phyloP scores from a whole-genome alignment of 1,140 invertebrate genomes.

The Bombus sylvicola region DNA sequence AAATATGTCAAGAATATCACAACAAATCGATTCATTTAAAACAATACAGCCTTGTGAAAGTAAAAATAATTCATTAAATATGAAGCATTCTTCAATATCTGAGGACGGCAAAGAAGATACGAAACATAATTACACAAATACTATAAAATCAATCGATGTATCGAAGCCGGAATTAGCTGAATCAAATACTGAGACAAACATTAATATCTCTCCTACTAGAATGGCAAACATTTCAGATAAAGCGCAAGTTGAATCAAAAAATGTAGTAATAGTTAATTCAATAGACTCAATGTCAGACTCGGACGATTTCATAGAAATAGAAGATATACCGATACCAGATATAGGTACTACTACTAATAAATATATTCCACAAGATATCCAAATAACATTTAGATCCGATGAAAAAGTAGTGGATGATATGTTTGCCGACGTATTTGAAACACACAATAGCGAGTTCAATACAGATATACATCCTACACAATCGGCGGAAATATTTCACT shows the following conservation, averaged over 20 bases:
- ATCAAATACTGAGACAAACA: background rate
- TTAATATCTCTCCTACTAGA: conserved; percentile 24
- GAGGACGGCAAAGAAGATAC: background rate
- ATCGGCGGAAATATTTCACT: background rate
- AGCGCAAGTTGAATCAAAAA: conserved; percentile 23
- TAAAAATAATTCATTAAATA: background rate
- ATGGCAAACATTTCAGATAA: conserved; percentile 3
- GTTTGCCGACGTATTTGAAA: conserved; percentile 82
- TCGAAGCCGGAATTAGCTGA: background rate
- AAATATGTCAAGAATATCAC: background rate
- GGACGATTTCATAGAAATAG: conserved; percentile 80
- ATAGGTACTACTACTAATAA: conserved; percentile 16
- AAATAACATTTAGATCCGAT: conserved; percentile 74
- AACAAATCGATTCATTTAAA: background rate
- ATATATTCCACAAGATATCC: conserved; percentile 51
- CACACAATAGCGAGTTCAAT: background rate
- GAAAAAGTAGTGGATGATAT: conserved; percentile 85
- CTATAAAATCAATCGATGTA: background rate
- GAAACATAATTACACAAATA: background rate
- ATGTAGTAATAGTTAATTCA: background rate
- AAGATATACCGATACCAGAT: conserved; percentile 69
- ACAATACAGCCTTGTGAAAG: background rate
- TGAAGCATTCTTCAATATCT: background rate
- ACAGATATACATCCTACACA: background rate
- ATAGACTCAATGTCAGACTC: conserved; percentile 68